Evolutionary conservation across 2,888 invertebrate species (phyloP).

Genomic region (Apantesis nais): DNA sequence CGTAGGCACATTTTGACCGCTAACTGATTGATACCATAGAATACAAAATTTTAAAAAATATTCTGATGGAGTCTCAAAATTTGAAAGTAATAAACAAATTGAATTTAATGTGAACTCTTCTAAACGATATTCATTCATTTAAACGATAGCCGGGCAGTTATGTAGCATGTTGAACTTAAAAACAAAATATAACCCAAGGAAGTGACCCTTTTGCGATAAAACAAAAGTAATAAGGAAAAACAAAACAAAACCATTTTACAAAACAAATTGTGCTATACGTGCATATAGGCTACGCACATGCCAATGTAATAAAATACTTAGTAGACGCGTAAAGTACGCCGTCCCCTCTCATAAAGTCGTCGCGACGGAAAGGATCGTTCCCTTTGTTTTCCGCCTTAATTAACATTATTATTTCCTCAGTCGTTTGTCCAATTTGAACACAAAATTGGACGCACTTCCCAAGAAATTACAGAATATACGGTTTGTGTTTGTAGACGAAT

Average conservation of each 20-base stretch:
- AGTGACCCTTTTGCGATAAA: neutral
- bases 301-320: slow-evolving; percentile 18
- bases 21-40: neutral
- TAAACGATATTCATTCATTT: neutral
- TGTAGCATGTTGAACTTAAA: neutral
- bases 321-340: slow-evolving; percentile 20
- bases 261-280: slow-evolving; percentile 2
- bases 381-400: slow-evolving; percentile 48
- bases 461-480: slow-evolving; percentile 26
- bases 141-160: neutral
- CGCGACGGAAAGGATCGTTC: slow-evolving; percentile 39
- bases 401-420: slow-evolving; percentile 49
- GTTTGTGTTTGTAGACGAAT: neutral
- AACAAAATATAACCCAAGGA: neutral
- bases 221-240: neutral
- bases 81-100: neutral
- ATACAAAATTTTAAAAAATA: neutral
- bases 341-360: slow-evolving; percentile 36
- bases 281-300: slow-evolving; percentile 9
- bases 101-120: neutral
- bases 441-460: slow-evolving; percentile 35
- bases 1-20: neutral
- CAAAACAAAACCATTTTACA: slow-evolving; percentile 1
- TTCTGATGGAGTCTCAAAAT: neutral
- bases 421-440: slow-evolving; percentile 41